These are phyloP conservation scores for Burhinus oedicnemus DNA, from an alignment of 2,113 vertebrate genomes.

Conservation along the genomic window DNA sequence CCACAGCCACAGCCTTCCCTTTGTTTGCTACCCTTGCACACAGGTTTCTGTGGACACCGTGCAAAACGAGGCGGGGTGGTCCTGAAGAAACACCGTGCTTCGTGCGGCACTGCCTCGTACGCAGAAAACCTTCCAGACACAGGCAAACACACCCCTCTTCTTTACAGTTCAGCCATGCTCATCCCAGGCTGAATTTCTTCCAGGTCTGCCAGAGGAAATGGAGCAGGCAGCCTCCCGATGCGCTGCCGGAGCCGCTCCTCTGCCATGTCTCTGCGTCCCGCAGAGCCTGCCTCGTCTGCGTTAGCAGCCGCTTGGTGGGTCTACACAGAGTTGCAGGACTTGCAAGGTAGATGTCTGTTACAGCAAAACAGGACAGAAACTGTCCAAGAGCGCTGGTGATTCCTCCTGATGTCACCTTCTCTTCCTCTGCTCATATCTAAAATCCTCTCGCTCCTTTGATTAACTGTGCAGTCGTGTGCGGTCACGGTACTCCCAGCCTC, in stretches of 20 bases:
- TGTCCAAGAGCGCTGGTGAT: neutral
- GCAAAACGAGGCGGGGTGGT: neutral
- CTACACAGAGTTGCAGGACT: neutral
- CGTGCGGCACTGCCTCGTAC: rapidly evolving
- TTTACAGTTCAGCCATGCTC: neutral
- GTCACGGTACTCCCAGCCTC: neutral
- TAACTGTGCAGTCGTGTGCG: no score
- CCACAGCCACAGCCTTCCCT: neutral
- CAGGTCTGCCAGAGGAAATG: neutral
- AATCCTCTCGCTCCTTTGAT: neutral
- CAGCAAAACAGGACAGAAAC: neutral
- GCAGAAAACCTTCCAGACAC: neutral
- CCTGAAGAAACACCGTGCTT: neutral
- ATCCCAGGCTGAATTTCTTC: neutral
- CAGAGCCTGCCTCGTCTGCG: neutral
- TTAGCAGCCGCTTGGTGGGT: rapidly evolving
- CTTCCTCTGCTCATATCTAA: neutral
- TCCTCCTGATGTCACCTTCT: neutral
- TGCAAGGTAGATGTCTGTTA: no score
- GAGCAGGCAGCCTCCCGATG: neutral
- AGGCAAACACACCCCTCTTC: neutral
- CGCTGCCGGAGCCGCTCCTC: neutral
- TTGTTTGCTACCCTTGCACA: neutral
- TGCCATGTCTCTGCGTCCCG: rapidly evolving
- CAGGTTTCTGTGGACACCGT: neutral